Base-by-base conservation (phyloP, 1,140 invertebrate species). In the Dermatophagoides farinae region DNA sequence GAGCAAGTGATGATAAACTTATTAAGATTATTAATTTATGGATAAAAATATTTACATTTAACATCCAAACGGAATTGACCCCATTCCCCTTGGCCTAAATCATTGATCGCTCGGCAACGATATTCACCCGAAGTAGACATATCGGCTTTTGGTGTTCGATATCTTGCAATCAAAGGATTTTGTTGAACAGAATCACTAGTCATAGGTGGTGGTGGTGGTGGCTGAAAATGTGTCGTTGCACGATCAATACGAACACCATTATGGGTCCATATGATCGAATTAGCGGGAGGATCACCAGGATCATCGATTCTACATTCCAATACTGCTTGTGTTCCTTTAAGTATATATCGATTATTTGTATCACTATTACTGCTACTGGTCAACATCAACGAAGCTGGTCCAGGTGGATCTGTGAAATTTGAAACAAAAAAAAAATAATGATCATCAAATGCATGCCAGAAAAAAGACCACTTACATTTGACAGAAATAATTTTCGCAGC, bases 101-200 rank as follows among this genome's bases (percentile, higher is more conserved):
- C 79, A 70, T 88, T 90, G 67, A 79, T 78, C 0, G 85, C 86
- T 61, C 81, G 77, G 68, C 88, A 92, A 0, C 84, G 85, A 73
- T 88, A 89, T 74, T 88, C 88, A 64, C 84, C 82, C 47, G 83
- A 77, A 37, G 83, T 84, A 68, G 86, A 82, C 39, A 90, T 72
- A 23, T 63, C 62, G 31, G 44, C 47, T 18, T 39, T 37, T 22
- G 37, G 18, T 44, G 57, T 62, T 38, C 52, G 53, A 39, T 61
- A 57, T 20, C 46, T 12, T 31, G 46, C 49, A 52, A 37, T 55
- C 53, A 55, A 25, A 8, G 53, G 25, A 52, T 16, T 44, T 38
- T 9, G 39, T 23, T 55, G 53, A 18, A n/a, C 39, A 6, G 47
- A 50, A 20, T 50, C 11, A 2, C 12, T 22, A 4, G 46, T 20